Evolutionary conservation across 2,113 vertebrate genomes (phyloP).

Genomic region (Dunckerocampus dactyliophorus): DNA sequence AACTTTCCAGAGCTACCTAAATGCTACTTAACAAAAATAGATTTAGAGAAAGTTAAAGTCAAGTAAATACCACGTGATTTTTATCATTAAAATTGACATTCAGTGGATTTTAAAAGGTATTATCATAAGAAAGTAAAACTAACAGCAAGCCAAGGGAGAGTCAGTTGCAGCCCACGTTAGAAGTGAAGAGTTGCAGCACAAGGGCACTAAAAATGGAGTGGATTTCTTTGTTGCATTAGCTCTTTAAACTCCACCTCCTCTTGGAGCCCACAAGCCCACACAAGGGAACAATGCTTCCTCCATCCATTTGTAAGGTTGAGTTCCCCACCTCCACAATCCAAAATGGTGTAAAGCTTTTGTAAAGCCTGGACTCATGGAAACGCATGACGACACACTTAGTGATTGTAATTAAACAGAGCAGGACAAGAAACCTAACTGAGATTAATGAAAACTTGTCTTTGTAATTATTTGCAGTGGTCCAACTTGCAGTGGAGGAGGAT

Average conservation of each 20-base stretch:
- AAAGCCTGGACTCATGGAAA: not conserved
- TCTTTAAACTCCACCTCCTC: slow-evolving; percentile 31
- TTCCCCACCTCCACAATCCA: slow-evolving; percentile 16
- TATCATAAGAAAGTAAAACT: not conserved
- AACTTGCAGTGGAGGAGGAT: not conserved
- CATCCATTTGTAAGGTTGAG: slow-evolving; percentile 17
- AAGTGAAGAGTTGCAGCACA: not conserved
- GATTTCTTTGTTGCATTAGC: slow-evolving; percentile 3
- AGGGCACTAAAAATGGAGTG: slow-evolving; percentile 7
- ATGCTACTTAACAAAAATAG: not conserved
- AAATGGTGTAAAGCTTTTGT: slow-evolving; percentile 1
- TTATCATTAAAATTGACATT: not conserved
- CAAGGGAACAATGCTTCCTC: slow-evolving; percentile 15
- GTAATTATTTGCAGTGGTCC: slow-evolving; percentile 18
- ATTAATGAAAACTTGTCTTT: not conserved
- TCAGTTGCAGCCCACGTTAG: slow-evolving; percentile 6
- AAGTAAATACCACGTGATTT: not conserved
- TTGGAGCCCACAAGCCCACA: slow-evolving; percentile 17
- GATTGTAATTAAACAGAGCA: not conserved
- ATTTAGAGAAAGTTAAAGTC: not conserved
- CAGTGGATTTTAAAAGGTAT: not conserved
- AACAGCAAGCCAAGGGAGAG: not conserved
- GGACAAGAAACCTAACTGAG: not conserved
- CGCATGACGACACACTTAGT: too few species aligned
- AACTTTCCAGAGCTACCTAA: not conserved